phyloP scores from a whole-genome alignment of 2,888 invertebrate genomes.

The Gari tellinella region DNA sequence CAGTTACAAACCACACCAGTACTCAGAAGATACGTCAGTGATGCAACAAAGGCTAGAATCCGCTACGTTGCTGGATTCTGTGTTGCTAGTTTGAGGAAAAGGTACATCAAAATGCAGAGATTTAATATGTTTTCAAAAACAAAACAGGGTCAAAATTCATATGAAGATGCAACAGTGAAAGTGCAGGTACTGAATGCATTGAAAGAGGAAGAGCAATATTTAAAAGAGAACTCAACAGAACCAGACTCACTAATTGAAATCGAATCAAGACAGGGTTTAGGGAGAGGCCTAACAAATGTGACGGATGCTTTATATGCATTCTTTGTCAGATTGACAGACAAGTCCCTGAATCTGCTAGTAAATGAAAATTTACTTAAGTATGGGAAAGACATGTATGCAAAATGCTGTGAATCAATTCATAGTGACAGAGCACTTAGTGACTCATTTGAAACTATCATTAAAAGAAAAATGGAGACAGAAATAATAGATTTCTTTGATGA shows the following conservation, averaged over 20 bases:
- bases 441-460: neutral
- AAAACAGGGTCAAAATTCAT: slow-evolving; percentile 6
- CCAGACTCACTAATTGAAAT: slow-evolving; percentile 22
- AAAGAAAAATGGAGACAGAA: neutral
- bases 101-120: slow-evolving; percentile 8
- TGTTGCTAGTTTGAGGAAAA: slow-evolving; percentile 21
- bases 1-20: neutral
- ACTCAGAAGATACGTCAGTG: slow-evolving; percentile 9
- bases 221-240: slow-evolving; percentile 9
- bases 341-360: no score
- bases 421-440: slow-evolving; percentile 1
- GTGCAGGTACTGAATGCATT: slow-evolving; percentile 4
- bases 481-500: slow-evolving; percentile 7
- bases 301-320: slow-evolving; percentile 12
- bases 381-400: slow-evolving; percentile 12
- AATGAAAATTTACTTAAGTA: slow-evolving; percentile 9
- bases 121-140: slow-evolving; percentile 6
- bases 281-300: slow-evolving; percentile 16
- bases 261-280: neutral
- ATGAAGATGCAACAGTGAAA: slow-evolving; percentile 16
- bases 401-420: slow-evolving; percentile 1
- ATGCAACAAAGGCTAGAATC: slow-evolving; percentile 23
- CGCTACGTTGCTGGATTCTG: slow-evolving; percentile 35
- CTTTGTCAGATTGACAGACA: no score
- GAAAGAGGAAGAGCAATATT: slow-evolving; percentile 27